These are phyloP conservation scores for Spodoptera exigua DNA, from an alignment of 2,888 invertebrate species.

Conservation along the genomic window DNA sequence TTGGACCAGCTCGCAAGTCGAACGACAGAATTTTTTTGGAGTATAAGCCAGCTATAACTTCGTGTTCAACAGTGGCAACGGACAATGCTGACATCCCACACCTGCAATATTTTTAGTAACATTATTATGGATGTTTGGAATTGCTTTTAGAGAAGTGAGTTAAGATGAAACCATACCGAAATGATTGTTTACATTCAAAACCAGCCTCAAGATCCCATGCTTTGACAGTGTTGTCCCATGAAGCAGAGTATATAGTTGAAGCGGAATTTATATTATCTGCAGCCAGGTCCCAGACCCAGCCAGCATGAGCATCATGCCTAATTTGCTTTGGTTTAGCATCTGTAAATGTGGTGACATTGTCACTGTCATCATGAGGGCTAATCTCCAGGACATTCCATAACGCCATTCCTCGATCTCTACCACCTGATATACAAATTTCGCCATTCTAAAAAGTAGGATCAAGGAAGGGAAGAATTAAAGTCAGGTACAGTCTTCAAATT, in stretches of 20 bases:
- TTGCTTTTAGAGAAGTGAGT: background rate
- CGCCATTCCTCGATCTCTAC: conserved; percentile 89
- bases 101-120: conserved; percentile 59
- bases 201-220: conserved; percentile 86
- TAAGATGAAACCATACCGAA: conserved; percentile 73
- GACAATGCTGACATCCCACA: conserved; percentile 88
- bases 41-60: conserved; percentile 88
- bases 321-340: conserved; percentile 75
- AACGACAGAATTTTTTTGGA: conserved; percentile 88
- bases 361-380: conserved; percentile 66
- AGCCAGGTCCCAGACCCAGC: conserved; percentile 91
- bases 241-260: conserved; percentile 88
- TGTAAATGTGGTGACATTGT: conserved; percentile 65
- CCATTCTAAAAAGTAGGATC: conserved; percentile 76
- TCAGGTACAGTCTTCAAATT: background rate
- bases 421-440: conserved; percentile 88
- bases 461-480: background rate
- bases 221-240: conserved; percentile 90
- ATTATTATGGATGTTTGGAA: background rate
- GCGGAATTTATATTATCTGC: conserved; percentile 78
- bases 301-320: conserved; percentile 87
- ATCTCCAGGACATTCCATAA: conserved; percentile 84
- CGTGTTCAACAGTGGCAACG: conserved; percentile 80
- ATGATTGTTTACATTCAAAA: conserved; percentile 82
- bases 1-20: conserved; percentile 82